Evolutionary conservation across 2,797 vertebrate species (phyloP).

Genomic region (Schizopygopsis pylzovi): DNA sequence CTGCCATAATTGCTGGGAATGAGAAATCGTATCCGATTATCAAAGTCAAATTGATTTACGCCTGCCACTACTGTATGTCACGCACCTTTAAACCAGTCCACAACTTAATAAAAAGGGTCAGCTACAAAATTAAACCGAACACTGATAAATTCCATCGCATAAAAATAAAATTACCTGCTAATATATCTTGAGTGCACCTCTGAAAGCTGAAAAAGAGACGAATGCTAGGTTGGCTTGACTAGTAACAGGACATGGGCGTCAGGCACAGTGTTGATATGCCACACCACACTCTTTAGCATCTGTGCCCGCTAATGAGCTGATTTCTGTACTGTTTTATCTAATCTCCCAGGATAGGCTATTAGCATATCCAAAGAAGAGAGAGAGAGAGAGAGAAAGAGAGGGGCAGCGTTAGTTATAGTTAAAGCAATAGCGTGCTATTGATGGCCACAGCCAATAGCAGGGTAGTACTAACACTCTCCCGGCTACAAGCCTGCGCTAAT

Average conservation of each 20-base stretch:
- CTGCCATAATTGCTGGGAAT: conserved; percentile 60
- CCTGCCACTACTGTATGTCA: conserved; percentile 11
- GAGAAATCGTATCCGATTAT: conserved; percentile 58
- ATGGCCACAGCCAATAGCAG: conserved; percentile 61
- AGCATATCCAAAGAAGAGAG: conserved; percentile 60
- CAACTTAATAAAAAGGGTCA: conserved; percentile 22
- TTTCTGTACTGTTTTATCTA: conserved; percentile 66
- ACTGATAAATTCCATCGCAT: neutral
- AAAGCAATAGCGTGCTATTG: conserved; percentile 39
- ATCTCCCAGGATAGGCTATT: conserved; percentile 66
- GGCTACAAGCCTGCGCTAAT: conserved; percentile 62
- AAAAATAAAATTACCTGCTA: neutral
- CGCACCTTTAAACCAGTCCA: conserved; percentile 9
- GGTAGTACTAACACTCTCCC: conserved; percentile 52
- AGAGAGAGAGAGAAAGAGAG: conserved; percentile 34
- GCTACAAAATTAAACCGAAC: neutral
- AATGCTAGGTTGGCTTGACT: conserved; percentile 24
- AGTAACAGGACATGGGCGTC: conserved; percentile 26
- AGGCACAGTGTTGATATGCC: conserved; percentile 61
- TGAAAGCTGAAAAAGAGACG: conserved; percentile 8
- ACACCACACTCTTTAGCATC: conserved; percentile 64
- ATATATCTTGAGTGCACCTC: neutral
- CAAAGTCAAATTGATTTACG: conserved; percentile 60
- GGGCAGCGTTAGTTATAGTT: too few relatives aligned
- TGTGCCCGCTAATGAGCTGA: conserved; percentile 66